Evolutionary conservation across 2,113 vertebrate species (phyloP), one percentile per base, ranked within the genome.

Genomic region (Gymnarchus niloticus): DNA sequence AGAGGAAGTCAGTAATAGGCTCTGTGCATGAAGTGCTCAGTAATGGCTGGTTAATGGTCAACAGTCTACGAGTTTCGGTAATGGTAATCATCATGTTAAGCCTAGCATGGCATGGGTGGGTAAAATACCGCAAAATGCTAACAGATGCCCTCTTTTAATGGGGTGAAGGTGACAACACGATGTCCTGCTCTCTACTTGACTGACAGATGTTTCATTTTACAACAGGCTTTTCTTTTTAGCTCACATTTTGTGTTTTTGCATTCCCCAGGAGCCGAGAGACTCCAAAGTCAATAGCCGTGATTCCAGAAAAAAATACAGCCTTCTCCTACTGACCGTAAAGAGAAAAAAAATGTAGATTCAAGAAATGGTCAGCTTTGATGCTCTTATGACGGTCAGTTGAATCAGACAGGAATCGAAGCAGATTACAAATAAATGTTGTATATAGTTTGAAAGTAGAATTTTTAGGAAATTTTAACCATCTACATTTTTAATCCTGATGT

Each of bases 401-500:
- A n/a, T 28, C 51, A 5, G 25, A 87, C 84, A 81, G 85, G 87
- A 86, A 87, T 61, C 86, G 51, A 83, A 87, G 86, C 54, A 59
- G 83, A 85, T 84, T 84, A 86, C 87, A 86, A 65, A 25, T 17
- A 76, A 56, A 84, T 69, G 51, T 81, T 83, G 56, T 61, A 77
- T 84, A 73, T 82, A 25, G 49, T 33, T 44, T 76, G 73, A 8
- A 17, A 82, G 17, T 23, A 46, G 49, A 56, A 54, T 54, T 56
- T 82, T 82, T 19, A 37, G 28, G 9, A 52, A 81, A 81, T 54
- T 54, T 81, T 3, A 81, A 23, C 25, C n/a, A 80, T 25, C 77
- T 25, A 12, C 37, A 14, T 73, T 73, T 73, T 37, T 37, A 33
- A 73, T 37, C 41, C 14, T 48, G 17, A 44, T 78, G 21, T 78